Percentiles rank a stretch among this genome's conserved stretches.
phyloP scores from a whole-genome alignment of 2,113 vertebrate species.

The Mesitornis unicolor region DNA sequence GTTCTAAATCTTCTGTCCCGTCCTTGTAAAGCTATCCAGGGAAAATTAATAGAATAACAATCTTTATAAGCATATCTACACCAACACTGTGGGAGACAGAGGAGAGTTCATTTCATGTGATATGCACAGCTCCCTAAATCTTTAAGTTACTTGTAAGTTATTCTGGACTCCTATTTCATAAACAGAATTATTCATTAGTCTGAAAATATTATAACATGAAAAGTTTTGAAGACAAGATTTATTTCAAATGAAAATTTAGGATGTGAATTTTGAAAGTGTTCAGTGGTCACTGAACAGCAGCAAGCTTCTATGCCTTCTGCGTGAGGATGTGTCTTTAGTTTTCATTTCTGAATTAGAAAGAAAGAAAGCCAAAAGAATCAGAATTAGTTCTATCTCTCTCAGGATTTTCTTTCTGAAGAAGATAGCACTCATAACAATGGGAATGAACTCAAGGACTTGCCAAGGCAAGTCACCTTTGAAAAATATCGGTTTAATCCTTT shows the following conservation, averaged over 20 bases:
- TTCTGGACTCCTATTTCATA: not conserved
- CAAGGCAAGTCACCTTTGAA: not conserved
- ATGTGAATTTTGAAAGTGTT: not conserved
- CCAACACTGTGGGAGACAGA: not conserved
- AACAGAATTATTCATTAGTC: slow-evolving; percentile 1
- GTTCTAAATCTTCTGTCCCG: not conserved
- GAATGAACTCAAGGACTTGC: not conserved
- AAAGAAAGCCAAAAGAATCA: not conserved
- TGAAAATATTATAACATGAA: not conserved
- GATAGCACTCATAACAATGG: not conserved
- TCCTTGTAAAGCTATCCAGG: not conserved
- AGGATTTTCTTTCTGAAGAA: not conserved
- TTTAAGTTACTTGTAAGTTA: not conserved
- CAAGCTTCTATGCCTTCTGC: not conserved
- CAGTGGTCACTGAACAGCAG: not conserved
- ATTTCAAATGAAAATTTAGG: slow-evolving; percentile 18
- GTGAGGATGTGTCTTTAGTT: not conserved
- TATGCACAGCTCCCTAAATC: not conserved
- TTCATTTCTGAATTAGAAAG: not conserved
- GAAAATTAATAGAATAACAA: not conserved
- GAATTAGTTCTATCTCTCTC: not conserved
- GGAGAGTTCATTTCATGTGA: not conserved
- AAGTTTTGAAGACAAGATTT: not conserved
- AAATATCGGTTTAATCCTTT: not conserved
- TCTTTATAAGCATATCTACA: not conserved